Evolutionary conservation across 2,888 invertebrate species (phyloP).

Genomic region (Tridacna crocea): DNA sequence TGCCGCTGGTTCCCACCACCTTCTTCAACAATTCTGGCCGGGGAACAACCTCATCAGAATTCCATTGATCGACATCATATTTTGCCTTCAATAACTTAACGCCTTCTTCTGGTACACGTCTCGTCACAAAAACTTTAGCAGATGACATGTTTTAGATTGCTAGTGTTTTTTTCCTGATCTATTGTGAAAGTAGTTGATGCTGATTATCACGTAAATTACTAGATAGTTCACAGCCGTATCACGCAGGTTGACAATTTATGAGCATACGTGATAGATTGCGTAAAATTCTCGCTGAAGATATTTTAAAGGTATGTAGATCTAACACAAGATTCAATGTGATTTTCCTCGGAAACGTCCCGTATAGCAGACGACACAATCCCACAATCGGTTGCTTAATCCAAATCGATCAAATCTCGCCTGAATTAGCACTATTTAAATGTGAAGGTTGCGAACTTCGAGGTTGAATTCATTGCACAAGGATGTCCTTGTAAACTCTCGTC

Average conservation of each 20-base stretch:
- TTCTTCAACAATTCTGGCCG: conserved; percentile 89
- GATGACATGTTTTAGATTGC: background rate
- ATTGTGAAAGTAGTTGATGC: too few relatives aligned
- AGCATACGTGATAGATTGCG: too few relatives aligned
- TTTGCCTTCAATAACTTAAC: conserved; percentile 67
- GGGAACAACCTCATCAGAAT: conserved; percentile 74
- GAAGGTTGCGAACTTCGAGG: conserved; percentile 16
- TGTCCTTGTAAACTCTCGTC: background rate
- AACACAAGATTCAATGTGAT: too few relatives aligned
- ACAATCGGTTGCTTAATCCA: too few relatives aligned
- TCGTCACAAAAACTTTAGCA: conserved; percentile 76
- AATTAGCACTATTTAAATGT: conserved; percentile 1
- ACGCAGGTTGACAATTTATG: too few relatives aligned
- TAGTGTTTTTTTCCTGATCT: background rate
- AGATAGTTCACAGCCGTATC: too few relatives aligned
- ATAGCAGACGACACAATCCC: too few relatives aligned
- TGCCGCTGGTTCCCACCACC: conserved; percentile 88
- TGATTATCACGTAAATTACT: too few relatives aligned
- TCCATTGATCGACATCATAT: conserved; percentile 76
- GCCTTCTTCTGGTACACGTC: conserved; percentile 76
- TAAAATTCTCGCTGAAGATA: too few relatives aligned
- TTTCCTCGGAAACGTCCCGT: too few relatives aligned
- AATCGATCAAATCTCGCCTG: too few relatives aligned
- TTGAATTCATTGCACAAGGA: conserved; percentile 13
- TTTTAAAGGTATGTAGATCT: too few relatives aligned